Evolutionary conservation across 1,140 invertebrate genomes (phyloP).

Genomic region (Papilio xuthus): DNA sequence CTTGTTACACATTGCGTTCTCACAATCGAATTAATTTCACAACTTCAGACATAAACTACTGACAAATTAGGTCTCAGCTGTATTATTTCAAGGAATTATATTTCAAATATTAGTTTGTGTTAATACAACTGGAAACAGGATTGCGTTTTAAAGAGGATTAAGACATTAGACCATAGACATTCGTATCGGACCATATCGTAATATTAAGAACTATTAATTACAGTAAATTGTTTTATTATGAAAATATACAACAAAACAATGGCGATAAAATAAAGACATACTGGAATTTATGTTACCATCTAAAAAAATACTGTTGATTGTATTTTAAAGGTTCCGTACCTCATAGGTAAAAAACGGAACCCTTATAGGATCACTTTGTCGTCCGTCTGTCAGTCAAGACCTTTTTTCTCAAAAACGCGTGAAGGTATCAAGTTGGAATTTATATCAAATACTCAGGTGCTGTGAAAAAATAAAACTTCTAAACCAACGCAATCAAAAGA

Average conservation of each 20-base stretch:
- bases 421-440: too few relatives aligned
- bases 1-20: constrained; percentile 12
- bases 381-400: too few relatives aligned
- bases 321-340: too few relatives aligned
- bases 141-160: constrained; percentile 12
- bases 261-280: not conserved
- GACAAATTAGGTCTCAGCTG: not conserved
- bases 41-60: constrained; percentile 3
- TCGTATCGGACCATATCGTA: not conserved
- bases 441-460: too few relatives aligned
- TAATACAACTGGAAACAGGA: not conserved
- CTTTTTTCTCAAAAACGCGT: too few relatives aligned
- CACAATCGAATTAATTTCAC: constrained; percentile 27
- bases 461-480: too few relatives aligned
- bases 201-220: not conserved
- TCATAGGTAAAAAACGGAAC: too few relatives aligned
- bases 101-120: not conserved
- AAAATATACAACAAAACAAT: not conserved
- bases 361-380: too few relatives aligned
- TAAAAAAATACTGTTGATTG: not conserved
- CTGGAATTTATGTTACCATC: not conserved
- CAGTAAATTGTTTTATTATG: not conserved
- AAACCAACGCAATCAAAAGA: too few relatives aligned
- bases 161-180: not conserved
- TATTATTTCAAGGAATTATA: constrained; percentile 5